Evolutionary conservation across 2,888 invertebrate genomes (phyloP), one percentile per base, ranked within the genome.

Genomic region (Dione juno): DNA sequence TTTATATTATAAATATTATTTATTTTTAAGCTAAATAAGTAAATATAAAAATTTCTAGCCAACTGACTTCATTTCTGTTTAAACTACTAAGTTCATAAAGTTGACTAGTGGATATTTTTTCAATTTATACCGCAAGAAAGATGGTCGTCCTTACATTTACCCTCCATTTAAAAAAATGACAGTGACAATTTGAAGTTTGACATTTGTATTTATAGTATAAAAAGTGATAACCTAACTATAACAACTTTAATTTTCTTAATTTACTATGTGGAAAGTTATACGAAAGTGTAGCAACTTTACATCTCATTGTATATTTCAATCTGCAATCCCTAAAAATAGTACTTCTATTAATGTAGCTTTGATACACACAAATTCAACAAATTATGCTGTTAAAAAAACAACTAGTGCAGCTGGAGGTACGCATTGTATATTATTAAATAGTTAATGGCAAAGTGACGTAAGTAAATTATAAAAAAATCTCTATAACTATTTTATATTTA

Each of bases 331-430:
- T 45, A 61, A 45, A 14, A 6, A 14, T 3, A 64, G 50, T 11
- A 57, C 16, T 7, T 52, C 40, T 16, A 40, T 40, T 37, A 52
- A 40, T 16, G 40, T 45, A 43, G 43, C 50, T 37, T 64, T 13
- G 13, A 9, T 90, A 13, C 88, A 89, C 74, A 81, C 81, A 8
- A 74, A 72, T 40, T 72, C 75, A 41, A 68, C 75, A 16, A 71
- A 74, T 43, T 81, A 77, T 69, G 92, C 92, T 7, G 87, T 86
- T 19, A 92, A 90, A 79, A 92, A 91, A 76, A 92, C 91, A 1
- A 88, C 92, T n/a, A 82, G 88, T 0, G 91, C 91, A 7, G 92
- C 92, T 50, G 92, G 92, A 82, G 92, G 92, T 90, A 77, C 3
- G 16, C 57, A 37, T 21, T 5, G 37, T 16, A 16, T 14, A 16